These are phyloP conservation scores for Oncorhynchus nerka DNA, from an alignment of 2,113 vertebrate species.

Conservation along the genomic window DNA sequence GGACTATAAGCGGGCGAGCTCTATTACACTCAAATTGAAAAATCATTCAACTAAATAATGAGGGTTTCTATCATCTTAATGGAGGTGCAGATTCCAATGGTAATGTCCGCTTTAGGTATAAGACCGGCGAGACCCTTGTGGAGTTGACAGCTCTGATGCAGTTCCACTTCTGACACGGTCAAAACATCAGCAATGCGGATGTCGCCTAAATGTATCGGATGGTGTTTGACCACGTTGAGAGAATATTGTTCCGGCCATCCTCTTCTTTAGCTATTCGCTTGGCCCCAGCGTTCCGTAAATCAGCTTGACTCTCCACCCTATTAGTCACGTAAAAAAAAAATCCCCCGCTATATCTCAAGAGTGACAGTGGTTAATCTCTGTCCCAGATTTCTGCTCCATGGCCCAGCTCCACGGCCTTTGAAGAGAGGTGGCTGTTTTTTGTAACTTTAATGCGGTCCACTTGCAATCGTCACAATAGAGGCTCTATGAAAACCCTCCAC, in stretches of 20 bases:
- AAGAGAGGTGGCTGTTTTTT: constrained; percentile 68
- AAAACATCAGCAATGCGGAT: too few relatives aligned
- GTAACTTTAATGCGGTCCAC: constrained; percentile 61
- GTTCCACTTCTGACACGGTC: too few relatives aligned
- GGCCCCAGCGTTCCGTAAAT: constrained; percentile 45
- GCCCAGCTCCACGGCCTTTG: constrained; percentile 56
- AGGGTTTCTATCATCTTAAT: too few relatives aligned
- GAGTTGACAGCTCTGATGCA: too few relatives aligned
- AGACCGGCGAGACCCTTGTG: too few relatives aligned
- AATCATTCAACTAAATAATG: too few relatives aligned
- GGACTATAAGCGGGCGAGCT: too few relatives aligned
- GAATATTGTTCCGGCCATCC: not conserved
- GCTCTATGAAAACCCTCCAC: constrained; percentile 40
- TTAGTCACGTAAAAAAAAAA: constrained; percentile 43
- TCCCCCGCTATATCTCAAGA: constrained; percentile 43
- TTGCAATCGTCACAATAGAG: constrained; percentile 47
- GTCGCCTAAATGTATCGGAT: not conserved
- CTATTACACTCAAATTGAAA: too few relatives aligned
- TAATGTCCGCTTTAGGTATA: too few relatives aligned
- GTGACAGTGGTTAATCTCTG: constrained; percentile 50
- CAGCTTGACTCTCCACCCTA: constrained; percentile 39
- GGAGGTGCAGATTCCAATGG: too few relatives aligned
- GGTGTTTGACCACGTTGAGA: not conserved
- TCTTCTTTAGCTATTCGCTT: constrained; percentile 35
- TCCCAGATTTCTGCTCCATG: constrained; percentile 43